These are phyloP conservation scores for Drosophila bifasciata DNA, from an alignment of 1,140 invertebrate genomes.

Conservation along the genomic window DNA sequence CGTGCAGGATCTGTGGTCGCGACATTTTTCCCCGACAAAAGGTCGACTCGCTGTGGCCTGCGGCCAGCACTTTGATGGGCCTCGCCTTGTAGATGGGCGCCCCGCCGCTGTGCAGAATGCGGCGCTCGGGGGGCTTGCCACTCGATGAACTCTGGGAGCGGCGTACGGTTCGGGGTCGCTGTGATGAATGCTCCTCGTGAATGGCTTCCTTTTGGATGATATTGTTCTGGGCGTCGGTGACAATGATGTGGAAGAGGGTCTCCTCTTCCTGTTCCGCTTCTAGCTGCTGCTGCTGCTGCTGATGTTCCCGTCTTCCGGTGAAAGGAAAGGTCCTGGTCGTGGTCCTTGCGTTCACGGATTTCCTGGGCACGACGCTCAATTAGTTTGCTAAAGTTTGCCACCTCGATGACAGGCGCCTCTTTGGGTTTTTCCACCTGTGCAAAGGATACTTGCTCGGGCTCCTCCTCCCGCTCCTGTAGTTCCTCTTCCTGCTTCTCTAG, in stretches of 20 bases:
- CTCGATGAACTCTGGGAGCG: conserved; percentile 52
- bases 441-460: conserved; percentile 37
- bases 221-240: conserved; percentile 79
- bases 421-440: conserved; percentile 58
- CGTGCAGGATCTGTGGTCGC: conserved; percentile 86
- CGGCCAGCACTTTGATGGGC: conserved; percentile 72
- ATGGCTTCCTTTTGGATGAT: conserved; percentile 78
- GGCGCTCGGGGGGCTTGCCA: conserved; percentile 62
- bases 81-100: conserved; percentile 76
- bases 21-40: conserved; percentile 84
- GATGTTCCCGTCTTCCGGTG: conserved; percentile 15
- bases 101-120: conserved; percentile 60
- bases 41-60: conserved; percentile 53
- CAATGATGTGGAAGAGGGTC: conserved; percentile 71
- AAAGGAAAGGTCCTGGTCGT: conserved; percentile 11
- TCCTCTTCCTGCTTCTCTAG: conserved; percentile 28
- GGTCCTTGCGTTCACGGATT: conserved; percentile 46
- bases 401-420: conserved; percentile 68
- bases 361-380: conserved; percentile 78
- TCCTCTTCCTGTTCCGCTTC: too few species aligned
- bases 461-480: neutral
- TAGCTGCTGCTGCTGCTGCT: neutral
- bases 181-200: conserved; percentile 32
- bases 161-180: conserved; percentile 42
- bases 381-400: conserved; percentile 75